These are phyloP conservation scores for Chironomus striatipennis DNA, from an alignment of 1,140 invertebrate species.

Conservation along the genomic window DNA sequence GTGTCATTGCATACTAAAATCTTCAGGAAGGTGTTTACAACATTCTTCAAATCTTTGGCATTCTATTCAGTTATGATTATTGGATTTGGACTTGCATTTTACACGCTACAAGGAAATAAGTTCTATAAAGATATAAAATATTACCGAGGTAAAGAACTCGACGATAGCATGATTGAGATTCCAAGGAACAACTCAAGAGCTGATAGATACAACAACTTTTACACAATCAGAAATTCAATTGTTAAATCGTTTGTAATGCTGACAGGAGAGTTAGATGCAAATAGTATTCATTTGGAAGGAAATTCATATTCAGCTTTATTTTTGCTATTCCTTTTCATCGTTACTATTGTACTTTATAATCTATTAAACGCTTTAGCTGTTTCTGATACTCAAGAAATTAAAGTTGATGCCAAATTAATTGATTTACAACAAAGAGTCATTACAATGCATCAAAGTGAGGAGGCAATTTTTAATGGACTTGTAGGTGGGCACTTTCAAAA, in stretches of 20 bases:
- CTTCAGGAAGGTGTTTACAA: slow-evolving; percentile 64
- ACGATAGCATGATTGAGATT: slow-evolving; percentile 23
- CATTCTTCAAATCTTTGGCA: slow-evolving; percentile 66
- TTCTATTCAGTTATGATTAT: slow-evolving; percentile 71
- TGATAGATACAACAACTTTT: slow-evolving; percentile 48
- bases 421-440: not conserved
- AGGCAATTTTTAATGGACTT: too few species aligned
- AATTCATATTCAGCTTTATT: slow-evolving; percentile 57
- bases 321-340: slow-evolving; percentile 66
- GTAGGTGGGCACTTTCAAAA: too few species aligned
- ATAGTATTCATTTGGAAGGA: slow-evolving; percentile 60
- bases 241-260: slow-evolving; percentile 78
- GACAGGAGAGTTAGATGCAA: slow-evolving; percentile 71
- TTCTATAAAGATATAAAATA: not conserved
- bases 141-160: too few species aligned
- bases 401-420: not conserved
- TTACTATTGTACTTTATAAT: slow-evolving; percentile 72
- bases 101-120: slow-evolving; percentile 52
- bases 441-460: not conserved
- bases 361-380: slow-evolving; percentile 72
- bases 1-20: slow-evolving; percentile 70
- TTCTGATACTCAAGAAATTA: slow-evolving; percentile 44
- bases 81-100: slow-evolving; percentile 72
- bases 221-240: slow-evolving; percentile 52
- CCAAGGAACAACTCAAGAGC: too few species aligned